Evolutionary conservation across 2,888 invertebrate species (phyloP).

Genomic region (Fabriciana adippe): DNA sequence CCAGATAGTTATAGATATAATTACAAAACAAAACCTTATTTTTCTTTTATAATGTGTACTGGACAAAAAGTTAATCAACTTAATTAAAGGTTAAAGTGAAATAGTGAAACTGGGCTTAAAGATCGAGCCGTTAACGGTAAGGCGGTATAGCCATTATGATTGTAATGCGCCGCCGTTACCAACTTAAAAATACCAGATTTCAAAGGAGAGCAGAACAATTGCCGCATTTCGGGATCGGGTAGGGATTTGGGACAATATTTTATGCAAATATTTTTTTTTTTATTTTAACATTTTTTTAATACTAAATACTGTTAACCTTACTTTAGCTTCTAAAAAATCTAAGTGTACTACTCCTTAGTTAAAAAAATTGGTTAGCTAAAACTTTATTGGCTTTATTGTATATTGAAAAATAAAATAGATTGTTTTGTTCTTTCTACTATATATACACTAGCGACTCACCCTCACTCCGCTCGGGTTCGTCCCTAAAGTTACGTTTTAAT

Average conservation of each 20-base stretch:
- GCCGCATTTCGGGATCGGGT: conserved; percentile 52
- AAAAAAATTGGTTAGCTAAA: no score
- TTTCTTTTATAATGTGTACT: background rate
- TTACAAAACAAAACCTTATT: no score
- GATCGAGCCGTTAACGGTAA: conserved; percentile 75
- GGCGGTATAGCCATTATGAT: conserved; percentile 76
- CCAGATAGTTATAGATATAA: no score
- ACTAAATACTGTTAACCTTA: background rate
- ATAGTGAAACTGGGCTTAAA: conserved; percentile 46
- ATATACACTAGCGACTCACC: no score
- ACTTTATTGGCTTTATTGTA: no score
- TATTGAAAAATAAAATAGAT: no score
- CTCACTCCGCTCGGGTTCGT: no score
- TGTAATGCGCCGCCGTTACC: conserved; percentile 76
- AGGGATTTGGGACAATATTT: conserved; percentile 45
- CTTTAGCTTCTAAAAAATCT: background rate
- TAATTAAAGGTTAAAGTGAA: conserved; percentile 3
- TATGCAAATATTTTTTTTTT: conserved; percentile 33
- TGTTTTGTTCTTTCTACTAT: no score
- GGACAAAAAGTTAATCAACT: background rate
- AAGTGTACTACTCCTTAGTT: no score
- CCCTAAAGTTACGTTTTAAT: no score
- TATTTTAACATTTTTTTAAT: conserved; percentile 8
- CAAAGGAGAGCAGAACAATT: conserved; percentile 57
- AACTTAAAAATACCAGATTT: conserved; percentile 57